Base-by-base conservation (phyloP, 2,113 vertebrate genomes). In the Sus scrofa region DNA sequence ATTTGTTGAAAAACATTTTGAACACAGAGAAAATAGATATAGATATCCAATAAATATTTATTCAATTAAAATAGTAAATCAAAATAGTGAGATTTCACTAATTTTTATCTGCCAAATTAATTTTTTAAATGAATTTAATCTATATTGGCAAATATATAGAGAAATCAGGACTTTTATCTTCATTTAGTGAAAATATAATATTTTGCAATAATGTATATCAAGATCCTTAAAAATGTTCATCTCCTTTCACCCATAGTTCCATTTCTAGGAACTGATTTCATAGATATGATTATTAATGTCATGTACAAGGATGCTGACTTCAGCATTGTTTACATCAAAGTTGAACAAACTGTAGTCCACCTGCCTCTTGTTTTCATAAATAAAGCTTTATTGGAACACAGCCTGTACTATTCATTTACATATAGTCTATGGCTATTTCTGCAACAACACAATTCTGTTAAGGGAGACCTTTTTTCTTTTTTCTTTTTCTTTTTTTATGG, bases 91-190 rank as follows among this genome's bases (percentile, higher is more conserved):
- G 16, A 71, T 85, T 60, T 34, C 27, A 77, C 77, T 84, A 83
- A 89, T 92, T 89, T 58, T 11, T 90, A 58, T 92, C 32, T 90
- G n/a, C 27, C 7, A 84, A 84, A 65, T 95, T 34, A 93, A n/a
- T 37, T 58, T 68, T 70, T 34, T 27, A 44, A 94, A 52, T 70
- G 20, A 58, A 65, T 62, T 10, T 37, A 65, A n/a, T 50, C n/a
- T 96, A 16, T 83, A 32, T 71, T 63, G 30, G 58, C 62, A 39
- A 93, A 24, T 39, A 1, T 4, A 6, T 34, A 44, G 39, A 20
- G 34, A 91, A 82, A 89, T 44, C 44, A 86, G 32, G 3, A 44
- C 26, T 62, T 93, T 85, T 8, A 44, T 7, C 18, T 2, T 93
- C 19, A 70, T 2, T 60, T 52, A 71, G 4, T 16, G 87, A 32